Percentiles rank a stretch among this genome's conserved stretches.
Evolutionary conservation across 2,113 vertebrate genomes (phyloP).

Genomic region (Thinocorus orbignyianus): DNA sequence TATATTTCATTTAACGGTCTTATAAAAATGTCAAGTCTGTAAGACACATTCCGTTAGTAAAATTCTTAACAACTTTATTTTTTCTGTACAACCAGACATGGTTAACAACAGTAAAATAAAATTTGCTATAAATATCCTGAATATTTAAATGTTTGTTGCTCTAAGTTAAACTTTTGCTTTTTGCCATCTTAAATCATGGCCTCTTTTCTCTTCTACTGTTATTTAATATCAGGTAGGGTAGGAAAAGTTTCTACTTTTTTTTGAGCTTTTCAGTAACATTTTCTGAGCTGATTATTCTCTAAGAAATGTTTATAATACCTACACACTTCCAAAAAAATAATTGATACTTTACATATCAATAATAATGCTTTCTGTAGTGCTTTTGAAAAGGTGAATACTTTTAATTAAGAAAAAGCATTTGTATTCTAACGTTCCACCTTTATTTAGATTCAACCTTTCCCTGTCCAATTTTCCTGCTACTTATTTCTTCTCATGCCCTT

Average conservation of each 20-base stretch:
- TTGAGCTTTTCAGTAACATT: not conserved
- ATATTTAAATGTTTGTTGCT: not conserved
- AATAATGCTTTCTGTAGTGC: not conserved
- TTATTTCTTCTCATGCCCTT: not conserved
- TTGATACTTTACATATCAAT: not conserved
- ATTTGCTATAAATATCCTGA: not conserved
- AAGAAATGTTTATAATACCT: not conserved
- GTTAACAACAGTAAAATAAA: not conserved
- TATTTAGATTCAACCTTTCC: not conserved
- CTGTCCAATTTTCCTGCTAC: not conserved
- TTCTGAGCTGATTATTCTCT: not conserved
- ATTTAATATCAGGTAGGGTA: not conserved
- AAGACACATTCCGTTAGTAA: not conserved
- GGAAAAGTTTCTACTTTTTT: not conserved
- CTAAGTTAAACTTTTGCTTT: not conserved
- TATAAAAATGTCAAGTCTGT: not conserved
- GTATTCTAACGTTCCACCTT: not conserved
- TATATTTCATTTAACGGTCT: not conserved
- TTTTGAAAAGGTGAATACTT: not conserved
- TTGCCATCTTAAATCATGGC: not conserved
- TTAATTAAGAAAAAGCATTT: not conserved
- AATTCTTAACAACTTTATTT: not conserved
- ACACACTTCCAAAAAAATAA: not conserved
- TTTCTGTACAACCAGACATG: not conserved
- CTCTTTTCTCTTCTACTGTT: not conserved